A percentile compares a stretch with the other conserved stretches of the same genome.
Evolutionary conservation across 1,140 invertebrate species (phyloP).

Genomic region (Ladona fulva): DNA sequence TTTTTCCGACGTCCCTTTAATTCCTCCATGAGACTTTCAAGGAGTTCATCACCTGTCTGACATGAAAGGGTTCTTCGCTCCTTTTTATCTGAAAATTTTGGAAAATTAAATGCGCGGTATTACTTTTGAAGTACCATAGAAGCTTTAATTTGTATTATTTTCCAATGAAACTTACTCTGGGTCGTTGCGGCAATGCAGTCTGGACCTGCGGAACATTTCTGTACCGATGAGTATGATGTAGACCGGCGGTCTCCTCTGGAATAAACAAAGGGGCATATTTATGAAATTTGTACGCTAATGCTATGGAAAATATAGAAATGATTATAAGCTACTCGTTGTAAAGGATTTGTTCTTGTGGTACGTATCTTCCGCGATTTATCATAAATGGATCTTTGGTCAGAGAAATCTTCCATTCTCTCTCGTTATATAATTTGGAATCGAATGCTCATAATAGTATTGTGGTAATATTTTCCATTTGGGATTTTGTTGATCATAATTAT

Average conservation of each 20-base stretch:
- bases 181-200: not conserved
- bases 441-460: too few species aligned
- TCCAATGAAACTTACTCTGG: not conserved
- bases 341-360: too few species aligned
- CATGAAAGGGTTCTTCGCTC: not conserved
- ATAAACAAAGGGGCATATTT: too few species aligned
- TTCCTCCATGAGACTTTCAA: not conserved
- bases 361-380: too few species aligned
- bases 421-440: too few species aligned
- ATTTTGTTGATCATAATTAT: too few species aligned
- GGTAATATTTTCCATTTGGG: too few species aligned
- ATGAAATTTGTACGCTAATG: too few species aligned
- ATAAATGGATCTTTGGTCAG: too few species aligned
- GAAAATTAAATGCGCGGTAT: not conserved
- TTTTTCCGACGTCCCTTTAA: not conserved
- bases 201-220: not conserved
- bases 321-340: too few species aligned
- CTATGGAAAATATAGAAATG: too few species aligned
- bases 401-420: too few species aligned
- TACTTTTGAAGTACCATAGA: not conserved
- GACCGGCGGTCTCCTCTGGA: not conserved
- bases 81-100: not conserved
- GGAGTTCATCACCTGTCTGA: slow-evolving; percentile 11
- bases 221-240: not conserved
- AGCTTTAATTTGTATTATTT: not conserved